These are phyloP conservation scores for Sericinus montela DNA, from an alignment of 2,888 invertebrate species.

Conservation along the genomic window DNA sequence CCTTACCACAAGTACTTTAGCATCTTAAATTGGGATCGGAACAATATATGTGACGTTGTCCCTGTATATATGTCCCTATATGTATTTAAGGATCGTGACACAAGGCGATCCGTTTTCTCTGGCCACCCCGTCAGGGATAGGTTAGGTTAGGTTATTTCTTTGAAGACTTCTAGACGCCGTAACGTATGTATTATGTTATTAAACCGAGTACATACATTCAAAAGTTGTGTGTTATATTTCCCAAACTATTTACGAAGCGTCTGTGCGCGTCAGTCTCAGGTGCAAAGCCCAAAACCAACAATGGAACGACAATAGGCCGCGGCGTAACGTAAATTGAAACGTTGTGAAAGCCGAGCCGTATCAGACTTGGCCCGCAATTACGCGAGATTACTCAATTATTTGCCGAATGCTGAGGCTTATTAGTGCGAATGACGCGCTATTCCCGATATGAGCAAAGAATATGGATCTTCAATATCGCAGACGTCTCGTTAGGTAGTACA, in stretches of 20 bases:
- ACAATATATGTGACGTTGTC: too few species aligned
- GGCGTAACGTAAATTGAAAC: slow-evolving; percentile 26
- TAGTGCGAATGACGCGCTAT: slow-evolving; percentile 64
- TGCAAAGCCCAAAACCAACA: slow-evolving; percentile 11
- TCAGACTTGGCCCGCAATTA: slow-evolving; percentile 26
- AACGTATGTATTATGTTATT: too few species aligned
- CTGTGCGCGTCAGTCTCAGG: slow-evolving; percentile 1
- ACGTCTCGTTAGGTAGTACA: neutral
- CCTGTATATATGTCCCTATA: too few species aligned
- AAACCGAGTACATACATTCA: too few species aligned
- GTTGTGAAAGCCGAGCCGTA: slow-evolving; percentile 32
- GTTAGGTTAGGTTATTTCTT: too few species aligned
- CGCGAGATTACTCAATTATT: slow-evolving; percentile 58
- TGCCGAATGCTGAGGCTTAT: slow-evolving; percentile 54
- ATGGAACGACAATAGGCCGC: slow-evolving; percentile 17
- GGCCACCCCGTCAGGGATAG: too few species aligned
- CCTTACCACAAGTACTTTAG: too few species aligned
- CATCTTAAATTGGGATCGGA: too few species aligned
- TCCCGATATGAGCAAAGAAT: slow-evolving; percentile 31
- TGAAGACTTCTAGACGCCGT: too few species aligned
- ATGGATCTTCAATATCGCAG: neutral
- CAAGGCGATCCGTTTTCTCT: too few species aligned
- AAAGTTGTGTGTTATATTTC: neutral
- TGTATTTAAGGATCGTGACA: too few species aligned
- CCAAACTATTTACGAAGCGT: neutral